Base-by-base conservation (phyloP, 2,113 vertebrate species). In the Nettapus auritus region DNA sequence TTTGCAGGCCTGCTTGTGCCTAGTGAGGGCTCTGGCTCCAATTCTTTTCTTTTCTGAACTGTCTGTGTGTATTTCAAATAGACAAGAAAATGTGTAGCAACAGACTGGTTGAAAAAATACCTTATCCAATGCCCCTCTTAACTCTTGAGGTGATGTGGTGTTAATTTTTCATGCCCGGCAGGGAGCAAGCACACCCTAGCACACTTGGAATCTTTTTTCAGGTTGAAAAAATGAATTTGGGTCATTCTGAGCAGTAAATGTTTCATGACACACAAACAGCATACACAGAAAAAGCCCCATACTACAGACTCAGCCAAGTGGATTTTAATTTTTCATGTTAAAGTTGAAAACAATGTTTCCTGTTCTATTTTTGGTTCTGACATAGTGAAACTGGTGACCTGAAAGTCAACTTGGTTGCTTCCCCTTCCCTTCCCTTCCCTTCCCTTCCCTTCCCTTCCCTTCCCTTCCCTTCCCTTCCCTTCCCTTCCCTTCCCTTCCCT, bases 281-380 rank as follows among this genome's bases (percentile, higher is more conserved):
- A 83, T 16, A 73, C 0, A 0, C 23, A 68, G 60, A 88, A 88
- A 50, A 79, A 84, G 34, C 29, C 38, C 21, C 8, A 31, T 31
- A 82, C 19, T 42, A 88, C 33, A 86, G 52, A 71, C 28, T 82
- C 66, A 74, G 52, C 8, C 66, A 93, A 66, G n/a, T 0, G 0
- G 14, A 76, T 88, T 94, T 94, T 93, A 82, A 82, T 94, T 89
- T 93, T 94, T 78, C 14, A n/a, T 81, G 57, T 84, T 74, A 91
- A 80, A 92, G 87, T 1, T 82, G 71, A 93, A 74, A 86, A 82
- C 23, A 67, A 38, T 29, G 6, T 73, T 93, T 95, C 69, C 68
- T 81, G 38, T 53, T 96, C 75, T 93, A 57, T 68, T 93, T 92
- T 94, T 82, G 56, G 46, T 82, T 83, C 53, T 66, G 53, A 79